These are phyloP conservation scores for Apis mellifera DNA, from an alignment of 1,140 invertebrate species.

Conservation along the genomic window DNA sequence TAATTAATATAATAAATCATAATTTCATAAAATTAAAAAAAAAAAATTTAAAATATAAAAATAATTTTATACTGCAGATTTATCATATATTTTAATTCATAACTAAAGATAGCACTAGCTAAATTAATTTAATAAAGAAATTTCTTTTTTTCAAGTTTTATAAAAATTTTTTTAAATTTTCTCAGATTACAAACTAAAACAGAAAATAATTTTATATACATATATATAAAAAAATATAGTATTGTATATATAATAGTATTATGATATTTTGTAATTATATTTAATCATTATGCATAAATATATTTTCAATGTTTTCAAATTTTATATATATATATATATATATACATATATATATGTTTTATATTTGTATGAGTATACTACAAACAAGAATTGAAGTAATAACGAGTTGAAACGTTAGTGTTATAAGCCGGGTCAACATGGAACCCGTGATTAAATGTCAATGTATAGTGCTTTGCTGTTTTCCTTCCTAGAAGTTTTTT, in stretches of 20 bases:
- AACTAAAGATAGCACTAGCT: not conserved
- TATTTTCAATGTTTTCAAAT: not conserved
- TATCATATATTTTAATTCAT: not conserved
- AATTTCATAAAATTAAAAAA: not conserved
- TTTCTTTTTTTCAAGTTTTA: not conserved
- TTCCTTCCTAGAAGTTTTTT: conserved; percentile 34
- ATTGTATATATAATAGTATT: not conserved
- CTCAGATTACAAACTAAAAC: not conserved
- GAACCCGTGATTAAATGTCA: conserved; percentile 38
- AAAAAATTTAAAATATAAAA: not conserved
- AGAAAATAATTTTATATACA: conserved; percentile 26
- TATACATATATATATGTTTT: not conserved
- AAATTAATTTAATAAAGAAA: not conserved
- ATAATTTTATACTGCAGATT: not conserved
- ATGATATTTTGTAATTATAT: conserved; percentile 16
- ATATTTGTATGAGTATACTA: conserved; percentile 2
- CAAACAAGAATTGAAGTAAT: conserved; percentile 31
- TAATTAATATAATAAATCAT: not conserved
- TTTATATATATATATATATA: too few relatives aligned
- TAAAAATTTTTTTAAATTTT: too few relatives aligned
- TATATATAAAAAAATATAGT: not conserved
- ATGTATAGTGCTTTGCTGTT: conserved; percentile 26
- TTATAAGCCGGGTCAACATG: conserved; percentile 54
- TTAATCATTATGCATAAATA: conserved; percentile 31
- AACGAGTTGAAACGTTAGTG: conserved; percentile 14